These are phyloP conservation scores for Brenthis ino DNA, from an alignment of 2,888 invertebrate genomes.

Conservation along the genomic window DNA sequence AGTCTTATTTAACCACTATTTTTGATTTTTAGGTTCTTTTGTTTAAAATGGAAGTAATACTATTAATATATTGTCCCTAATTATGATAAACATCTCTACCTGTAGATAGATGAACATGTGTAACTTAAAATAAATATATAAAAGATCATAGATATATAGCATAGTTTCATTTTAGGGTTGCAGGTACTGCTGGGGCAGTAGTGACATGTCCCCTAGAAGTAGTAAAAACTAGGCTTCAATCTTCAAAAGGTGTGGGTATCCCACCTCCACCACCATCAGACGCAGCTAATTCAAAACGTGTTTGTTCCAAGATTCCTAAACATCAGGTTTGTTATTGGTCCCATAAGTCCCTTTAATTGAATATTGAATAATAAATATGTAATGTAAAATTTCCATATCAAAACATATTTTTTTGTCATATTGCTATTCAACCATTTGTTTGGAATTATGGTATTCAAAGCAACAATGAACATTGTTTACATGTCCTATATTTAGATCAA, in stretches of 20 bases:
- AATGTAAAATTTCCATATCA: too few species aligned
- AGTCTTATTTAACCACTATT: too few species aligned
- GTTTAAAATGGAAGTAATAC: too few species aligned
- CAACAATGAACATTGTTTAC: slow-evolving; percentile 2
- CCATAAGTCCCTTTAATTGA: too few species aligned
- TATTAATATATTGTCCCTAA: too few species aligned
- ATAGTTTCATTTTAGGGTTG: slow-evolving; percentile 85
- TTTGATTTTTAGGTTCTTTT: too few species aligned
- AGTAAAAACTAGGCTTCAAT: slow-evolving; percentile 98
- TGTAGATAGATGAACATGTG: too few species aligned
- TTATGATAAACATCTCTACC: too few species aligned
- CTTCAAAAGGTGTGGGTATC: slow-evolving; percentile 88
- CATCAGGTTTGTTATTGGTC: slow-evolving; percentile 82
- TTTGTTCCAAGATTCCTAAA: slow-evolving; percentile 88
- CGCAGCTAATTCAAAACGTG: slow-evolving; percentile 84
- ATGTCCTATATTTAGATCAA: neutral
- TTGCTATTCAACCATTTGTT: too few species aligned
- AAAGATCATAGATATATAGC: neutral
- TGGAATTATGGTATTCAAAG: neutral
- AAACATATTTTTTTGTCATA: too few species aligned
- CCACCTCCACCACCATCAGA: slow-evolving; percentile 77
- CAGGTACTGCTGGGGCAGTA: slow-evolving; percentile 98
- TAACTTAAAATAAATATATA: neutral
- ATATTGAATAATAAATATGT: too few species aligned
- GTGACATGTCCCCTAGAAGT: slow-evolving; percentile 99